Evolutionary conservation across 35 echinoderm and acorn worm genomes (phyloP).

Genomic region (Chiridota heheva): DNA sequence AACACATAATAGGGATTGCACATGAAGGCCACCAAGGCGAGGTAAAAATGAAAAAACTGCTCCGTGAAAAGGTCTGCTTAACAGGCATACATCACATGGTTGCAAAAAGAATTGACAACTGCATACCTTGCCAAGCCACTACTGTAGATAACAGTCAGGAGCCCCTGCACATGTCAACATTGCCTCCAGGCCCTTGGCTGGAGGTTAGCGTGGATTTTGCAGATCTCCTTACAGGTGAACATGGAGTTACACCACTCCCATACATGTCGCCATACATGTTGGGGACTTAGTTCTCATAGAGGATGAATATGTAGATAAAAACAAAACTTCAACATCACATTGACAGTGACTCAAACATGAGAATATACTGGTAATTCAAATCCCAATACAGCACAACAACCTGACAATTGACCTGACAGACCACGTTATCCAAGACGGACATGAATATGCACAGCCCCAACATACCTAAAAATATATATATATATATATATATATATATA

Average conservation of each 20-base stretch:
- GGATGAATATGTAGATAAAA: too few relatives aligned
- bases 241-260: background rate
- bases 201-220: slow-evolving; percentile 66
- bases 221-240: slow-evolving; percentile 55
- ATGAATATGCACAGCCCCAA: too few relatives aligned
- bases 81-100: slow-evolving; percentile 49
- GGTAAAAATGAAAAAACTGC: slow-evolving; percentile 59
- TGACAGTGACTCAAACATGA: too few relatives aligned
- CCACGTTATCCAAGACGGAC: too few relatives aligned
- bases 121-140: slow-evolving; percentile 67
- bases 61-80: slow-evolving; percentile 73
- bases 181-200: slow-evolving; percentile 54
- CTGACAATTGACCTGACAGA: too few relatives aligned
- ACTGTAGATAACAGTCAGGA: slow-evolving; percentile 32
- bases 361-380: too few relatives aligned
- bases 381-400: too few relatives aligned
- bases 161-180: slow-evolving; percentile 65
- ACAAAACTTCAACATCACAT: too few relatives aligned
- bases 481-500: too few relatives aligned
- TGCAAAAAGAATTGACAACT: slow-evolving; percentile 30
- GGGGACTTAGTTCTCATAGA: too few relatives aligned
- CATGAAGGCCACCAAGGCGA: slow-evolving; percentile 82
- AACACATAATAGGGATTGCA: slow-evolving; percentile 50
- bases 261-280: background rate
- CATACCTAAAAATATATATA: too few relatives aligned